phyloP scores from a whole-genome alignment of 2,797 vertebrate species.

The Syndactyla subalaris region DNA sequence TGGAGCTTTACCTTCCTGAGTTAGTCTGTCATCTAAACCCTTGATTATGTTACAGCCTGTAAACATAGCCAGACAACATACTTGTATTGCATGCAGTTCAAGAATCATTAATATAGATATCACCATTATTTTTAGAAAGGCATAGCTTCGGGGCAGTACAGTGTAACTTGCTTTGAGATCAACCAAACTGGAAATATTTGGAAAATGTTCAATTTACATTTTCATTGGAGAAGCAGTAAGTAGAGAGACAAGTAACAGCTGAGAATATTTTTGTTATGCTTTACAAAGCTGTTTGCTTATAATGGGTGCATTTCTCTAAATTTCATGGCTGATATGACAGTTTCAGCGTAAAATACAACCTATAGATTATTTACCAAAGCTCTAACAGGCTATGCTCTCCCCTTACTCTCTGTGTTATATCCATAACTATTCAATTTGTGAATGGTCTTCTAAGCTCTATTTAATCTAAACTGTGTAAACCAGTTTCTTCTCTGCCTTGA shows the following conservation, averaged over 20 bases:
- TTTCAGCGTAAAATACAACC: background rate
- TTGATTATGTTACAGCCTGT: constrained; percentile 60
- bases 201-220: constrained; percentile 37
- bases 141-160: background rate
- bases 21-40: constrained; percentile 39
- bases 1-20: constrained; percentile 42
- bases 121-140: constrained; percentile 60
- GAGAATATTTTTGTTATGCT: background rate
- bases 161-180: constrained; percentile 23
- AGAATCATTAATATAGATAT: constrained; percentile 30
- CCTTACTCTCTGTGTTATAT: background rate
- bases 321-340: background rate
- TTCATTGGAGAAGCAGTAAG: background rate
- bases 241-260: constrained; percentile 19
- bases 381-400: background rate
- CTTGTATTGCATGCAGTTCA: constrained; percentile 46
- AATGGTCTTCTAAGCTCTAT: background rate
- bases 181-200: background rate
- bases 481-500: background rate
- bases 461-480: background rate
- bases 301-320: background rate
- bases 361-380: background rate
- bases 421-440: background rate
- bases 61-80: constrained; percentile 44
- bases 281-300: background rate